Evolutionary conservation across 37 sponge, comb jelly and placozoan species (phyloP).

Genomic region (Tethya wilhelma): DNA sequence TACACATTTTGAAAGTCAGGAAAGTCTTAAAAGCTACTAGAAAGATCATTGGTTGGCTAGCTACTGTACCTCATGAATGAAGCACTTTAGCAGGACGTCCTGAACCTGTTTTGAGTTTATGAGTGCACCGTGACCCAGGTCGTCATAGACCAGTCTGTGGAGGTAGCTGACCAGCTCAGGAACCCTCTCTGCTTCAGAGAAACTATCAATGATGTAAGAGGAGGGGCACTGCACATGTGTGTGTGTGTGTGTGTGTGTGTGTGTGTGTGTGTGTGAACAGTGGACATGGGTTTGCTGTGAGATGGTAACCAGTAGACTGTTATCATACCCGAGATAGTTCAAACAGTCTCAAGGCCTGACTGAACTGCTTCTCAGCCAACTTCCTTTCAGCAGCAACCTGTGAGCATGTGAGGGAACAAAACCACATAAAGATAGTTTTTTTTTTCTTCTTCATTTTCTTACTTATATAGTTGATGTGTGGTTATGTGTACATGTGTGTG

Average conservation of each 20-base stretch:
- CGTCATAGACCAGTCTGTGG: constrained; percentile 51
- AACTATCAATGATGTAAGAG: constrained; percentile 30
- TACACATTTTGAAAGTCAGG: not conserved
- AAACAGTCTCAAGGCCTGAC: constrained; percentile 57
- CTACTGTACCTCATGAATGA: constrained; percentile 67
- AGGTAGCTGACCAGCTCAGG: constrained; percentile 60
- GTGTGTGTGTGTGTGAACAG: not conserved
- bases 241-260: constrained; percentile 3
- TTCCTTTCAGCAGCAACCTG: constrained; percentile 60
- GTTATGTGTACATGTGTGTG: no score
- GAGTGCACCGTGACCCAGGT: constrained; percentile 36
- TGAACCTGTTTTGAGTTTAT: constrained; percentile 46
- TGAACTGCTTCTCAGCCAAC: constrained; percentile 24
- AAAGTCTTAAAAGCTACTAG: not conserved
- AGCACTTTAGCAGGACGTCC: constrained; percentile 66
- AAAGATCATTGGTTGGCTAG: no score
- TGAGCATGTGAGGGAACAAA: no score
- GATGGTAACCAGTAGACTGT: not conserved
- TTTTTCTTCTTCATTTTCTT: not conserved
- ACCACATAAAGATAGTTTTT: not conserved
- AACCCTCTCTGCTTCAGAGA: constrained; percentile 33
- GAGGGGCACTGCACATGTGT: constrained; percentile 33
- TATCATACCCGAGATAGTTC: constrained; percentile 50
- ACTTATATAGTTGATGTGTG: not conserved
- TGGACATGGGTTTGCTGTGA: not conserved